phyloP scores from a whole-genome alignment of 2,113 vertebrate genomes.

The Blennius ocellaris region DNA sequence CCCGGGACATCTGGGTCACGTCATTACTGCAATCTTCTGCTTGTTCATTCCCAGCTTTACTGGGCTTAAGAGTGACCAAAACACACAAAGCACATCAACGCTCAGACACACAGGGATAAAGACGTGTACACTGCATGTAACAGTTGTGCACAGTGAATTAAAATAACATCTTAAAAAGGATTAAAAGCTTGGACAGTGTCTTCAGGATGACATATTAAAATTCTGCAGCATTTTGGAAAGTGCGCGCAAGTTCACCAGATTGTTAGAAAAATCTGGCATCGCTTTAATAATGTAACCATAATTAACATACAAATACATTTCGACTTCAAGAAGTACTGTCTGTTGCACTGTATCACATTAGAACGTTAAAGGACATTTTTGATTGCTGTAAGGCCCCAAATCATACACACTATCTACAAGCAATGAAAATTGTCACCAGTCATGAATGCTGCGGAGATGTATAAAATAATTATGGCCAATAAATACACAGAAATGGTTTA shows the following conservation, averaged over 20 bases:
- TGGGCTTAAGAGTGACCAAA: constrained; percentile 57
- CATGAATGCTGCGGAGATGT: too few species aligned
- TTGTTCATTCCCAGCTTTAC: constrained; percentile 82
- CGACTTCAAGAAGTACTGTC: too few species aligned
- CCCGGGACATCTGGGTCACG: constrained; percentile 79
- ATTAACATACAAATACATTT: too few species aligned
- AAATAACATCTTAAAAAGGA: constrained; percentile 17
- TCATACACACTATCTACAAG: too few species aligned
- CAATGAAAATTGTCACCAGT: too few species aligned
- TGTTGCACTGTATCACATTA: too few species aligned
- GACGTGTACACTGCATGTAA: not conserved
- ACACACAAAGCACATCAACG: constrained; percentile 27
- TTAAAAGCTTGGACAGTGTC: constrained; percentile 8
- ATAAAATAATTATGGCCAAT: too few species aligned
- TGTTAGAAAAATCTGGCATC: too few species aligned
- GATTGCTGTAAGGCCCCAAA: too few species aligned
- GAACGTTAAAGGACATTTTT: too few species aligned
- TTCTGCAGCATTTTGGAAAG: not conserved
- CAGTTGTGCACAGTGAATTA: constrained; percentile 14
- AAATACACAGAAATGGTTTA: too few species aligned
- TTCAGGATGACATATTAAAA: constrained; percentile 8
- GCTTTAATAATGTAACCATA: too few species aligned
- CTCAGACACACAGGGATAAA: constrained; percentile 4
- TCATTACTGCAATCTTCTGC: constrained; percentile 79
- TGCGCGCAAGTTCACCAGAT: not conserved